phyloP scores from a whole-genome alignment of 30 jellyfish, hydroid and myxozoan genomes.

The Hydra vulgaris region DNA sequence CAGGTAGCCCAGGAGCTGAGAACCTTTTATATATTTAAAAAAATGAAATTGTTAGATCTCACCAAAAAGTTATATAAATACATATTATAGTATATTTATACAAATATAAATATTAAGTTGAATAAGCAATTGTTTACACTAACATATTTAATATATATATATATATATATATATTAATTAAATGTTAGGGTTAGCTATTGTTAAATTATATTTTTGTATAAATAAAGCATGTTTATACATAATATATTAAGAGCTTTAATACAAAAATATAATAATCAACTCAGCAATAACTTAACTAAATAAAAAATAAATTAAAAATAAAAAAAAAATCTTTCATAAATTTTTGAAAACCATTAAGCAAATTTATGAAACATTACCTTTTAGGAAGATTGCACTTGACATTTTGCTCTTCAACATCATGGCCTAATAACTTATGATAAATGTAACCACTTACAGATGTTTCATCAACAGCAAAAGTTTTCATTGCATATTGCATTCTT shows the following conservation, averaged over 20 bases:
- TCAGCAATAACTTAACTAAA: not conserved
- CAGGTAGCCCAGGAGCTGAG: constrained; percentile 99
- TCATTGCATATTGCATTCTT: constrained; percentile 98
- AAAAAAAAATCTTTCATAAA: not conserved
- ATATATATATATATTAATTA: no score
- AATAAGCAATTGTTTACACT: no score
- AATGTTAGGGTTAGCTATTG: no score
- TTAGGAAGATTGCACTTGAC: constrained; percentile 93
- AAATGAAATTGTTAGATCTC: not conserved
- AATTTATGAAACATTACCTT: constrained; percentile 39
- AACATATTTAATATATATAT: no score
- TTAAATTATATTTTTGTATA: no score
- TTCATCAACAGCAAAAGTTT: constrained; percentile 94
- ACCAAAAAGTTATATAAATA: not conserved
- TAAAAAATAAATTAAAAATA: no score
- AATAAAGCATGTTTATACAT: no score
- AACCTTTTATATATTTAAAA: constrained; percentile 47
- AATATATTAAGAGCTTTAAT: no score
- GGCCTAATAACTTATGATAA: constrained; percentile 91
- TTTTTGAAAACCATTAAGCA: no score
- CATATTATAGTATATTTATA: no score
- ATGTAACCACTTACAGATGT: constrained; percentile 95
- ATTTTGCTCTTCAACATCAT: constrained; percentile 89
- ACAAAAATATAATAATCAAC: not conserved
- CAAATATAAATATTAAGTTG: not conserved